Conservation (phyloP, 30 jellyfish, hydroid and myxozoan species). For the Chrysaora quinquecirrha region DNA sequence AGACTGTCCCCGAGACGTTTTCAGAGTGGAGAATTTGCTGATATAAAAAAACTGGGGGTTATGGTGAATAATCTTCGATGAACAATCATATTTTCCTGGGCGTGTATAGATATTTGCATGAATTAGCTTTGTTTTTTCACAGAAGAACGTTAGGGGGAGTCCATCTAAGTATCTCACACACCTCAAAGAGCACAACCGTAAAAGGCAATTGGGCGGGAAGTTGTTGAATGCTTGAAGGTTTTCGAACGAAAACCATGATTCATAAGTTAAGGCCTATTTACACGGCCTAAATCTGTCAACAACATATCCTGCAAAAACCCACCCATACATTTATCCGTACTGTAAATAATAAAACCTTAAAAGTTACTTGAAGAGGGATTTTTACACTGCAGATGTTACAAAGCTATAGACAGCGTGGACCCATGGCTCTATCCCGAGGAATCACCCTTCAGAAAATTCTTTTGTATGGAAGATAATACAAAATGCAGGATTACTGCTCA, state of each 20-base stretch:
- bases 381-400: slow-evolving; percentile 30
- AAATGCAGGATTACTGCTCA: not conserved
- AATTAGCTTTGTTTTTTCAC: slow-evolving; percentile 22
- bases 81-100: slow-evolving; percentile 74
- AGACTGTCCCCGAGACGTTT: slow-evolving; percentile 38
- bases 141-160: slow-evolving; percentile 58
- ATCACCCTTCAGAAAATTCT: slow-evolving; percentile 24
- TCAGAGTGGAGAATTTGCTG: slow-evolving; percentile 4
- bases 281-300: not conserved
- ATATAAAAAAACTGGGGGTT: slow-evolving; percentile 42
- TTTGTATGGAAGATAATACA: not conserved
- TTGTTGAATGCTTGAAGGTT: not conserved
- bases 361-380: not conserved
- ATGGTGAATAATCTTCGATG: slow-evolving; percentile 7
- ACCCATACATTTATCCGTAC: not conserved
- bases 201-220: slow-evolving; percentile 61
- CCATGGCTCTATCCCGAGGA: slow-evolving; percentile 45
- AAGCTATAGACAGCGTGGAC: no score
- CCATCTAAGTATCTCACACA: slow-evolving; percentile 33
- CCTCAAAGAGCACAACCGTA: slow-evolving; percentile 73
- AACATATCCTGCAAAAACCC: not conserved
- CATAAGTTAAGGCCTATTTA: not conserved
- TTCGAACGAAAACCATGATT: not conserved
- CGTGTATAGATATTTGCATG: slow-evolving; percentile 56
- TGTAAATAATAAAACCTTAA: not conserved